Conservation (phyloP, 1,140 invertebrate genomes). For the Liolophura sinensis region DNA sequence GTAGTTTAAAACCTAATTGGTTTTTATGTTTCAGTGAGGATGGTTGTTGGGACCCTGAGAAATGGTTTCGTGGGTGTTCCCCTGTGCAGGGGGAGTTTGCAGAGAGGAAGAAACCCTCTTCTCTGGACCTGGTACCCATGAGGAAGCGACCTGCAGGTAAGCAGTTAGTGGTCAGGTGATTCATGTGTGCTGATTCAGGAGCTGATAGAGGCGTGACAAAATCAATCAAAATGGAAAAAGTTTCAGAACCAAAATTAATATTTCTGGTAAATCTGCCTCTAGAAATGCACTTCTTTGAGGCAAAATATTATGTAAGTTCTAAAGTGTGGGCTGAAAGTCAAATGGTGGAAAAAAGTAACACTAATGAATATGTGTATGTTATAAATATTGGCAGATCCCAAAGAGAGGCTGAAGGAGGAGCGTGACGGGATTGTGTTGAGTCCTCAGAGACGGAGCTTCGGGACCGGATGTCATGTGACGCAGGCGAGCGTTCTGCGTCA, state of each 20-base stretch:
- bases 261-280: too few relatives aligned
- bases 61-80: conserved; percentile 59
- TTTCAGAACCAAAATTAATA: too few relatives aligned
- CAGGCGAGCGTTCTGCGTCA: conserved; percentile 46
- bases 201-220: too few relatives aligned
- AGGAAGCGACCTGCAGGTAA: not conserved
- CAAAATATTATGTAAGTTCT: too few relatives aligned
- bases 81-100: conserved; percentile 7
- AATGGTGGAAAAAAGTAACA: too few relatives aligned
- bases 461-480: conserved; percentile 73
- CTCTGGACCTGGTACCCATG: too few relatives aligned
- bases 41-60: conserved; percentile 68
- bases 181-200: too few relatives aligned
- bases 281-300: too few relatives aligned
- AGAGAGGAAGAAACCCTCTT: conserved; percentile 33
- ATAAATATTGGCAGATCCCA: conserved; percentile 58
- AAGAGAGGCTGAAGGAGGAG: conserved; percentile 75
- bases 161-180: not conserved
- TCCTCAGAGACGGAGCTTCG: conserved; percentile 81
- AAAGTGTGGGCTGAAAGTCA: too few relatives aligned
- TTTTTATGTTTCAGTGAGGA: conserved; percentile 56
- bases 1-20: too few relatives aligned
- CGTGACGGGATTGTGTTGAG: conserved; percentile 81
- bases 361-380: not conserved
- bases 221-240: too few relatives aligned